These are phyloP conservation scores for Progne subis DNA, from an alignment of 2,113 vertebrate genomes.

Conservation along the genomic window DNA sequence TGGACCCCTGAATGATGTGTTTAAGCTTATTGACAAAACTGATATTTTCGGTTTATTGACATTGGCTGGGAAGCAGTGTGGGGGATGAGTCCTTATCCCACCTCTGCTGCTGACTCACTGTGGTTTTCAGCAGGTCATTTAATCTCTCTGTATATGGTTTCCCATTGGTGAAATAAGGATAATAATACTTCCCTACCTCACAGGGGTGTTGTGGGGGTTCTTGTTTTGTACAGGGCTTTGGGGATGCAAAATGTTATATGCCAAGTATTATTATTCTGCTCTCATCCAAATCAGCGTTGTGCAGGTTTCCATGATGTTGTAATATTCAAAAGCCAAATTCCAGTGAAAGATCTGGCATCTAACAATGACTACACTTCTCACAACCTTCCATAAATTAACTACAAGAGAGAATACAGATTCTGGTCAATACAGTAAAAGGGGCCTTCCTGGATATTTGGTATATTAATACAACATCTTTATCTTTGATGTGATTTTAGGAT, in stretches of 20 bases:
- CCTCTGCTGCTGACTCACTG: conserved; percentile 7
- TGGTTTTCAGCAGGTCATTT: conserved; percentile 27
- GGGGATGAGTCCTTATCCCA: neutral
- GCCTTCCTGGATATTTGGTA: neutral
- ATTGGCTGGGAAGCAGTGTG: conserved; percentile 55
- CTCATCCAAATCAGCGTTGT: conserved; percentile 2
- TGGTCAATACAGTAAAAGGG: neutral
- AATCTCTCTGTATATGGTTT: conserved; percentile 36
- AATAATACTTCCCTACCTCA: conserved; percentile 67
- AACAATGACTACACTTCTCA: neutral
- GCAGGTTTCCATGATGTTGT: neutral
- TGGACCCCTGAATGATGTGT: conserved; percentile 75
- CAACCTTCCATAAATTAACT: conserved; percentile 13
- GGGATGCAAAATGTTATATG: conserved; percentile 14
- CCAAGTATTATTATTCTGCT: conserved; percentile 57
- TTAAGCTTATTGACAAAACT: conserved; percentile 68
- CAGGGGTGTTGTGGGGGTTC: conserved; percentile 66
- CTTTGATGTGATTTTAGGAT: neutral
- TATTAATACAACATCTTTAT: neutral
- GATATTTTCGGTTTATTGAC: conserved; percentile 79
- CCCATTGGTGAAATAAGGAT: conserved; percentile 42
- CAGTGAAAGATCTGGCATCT: conserved; percentile 17
- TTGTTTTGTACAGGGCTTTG: conserved; percentile 46
- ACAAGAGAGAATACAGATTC: neutral
- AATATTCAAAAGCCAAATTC: conserved; percentile 7